Evolutionary conservation across 2,888 invertebrate genomes (phyloP), one percentile per base, ranked within the genome.

Genomic region (Drosophila picticornis): DNA sequence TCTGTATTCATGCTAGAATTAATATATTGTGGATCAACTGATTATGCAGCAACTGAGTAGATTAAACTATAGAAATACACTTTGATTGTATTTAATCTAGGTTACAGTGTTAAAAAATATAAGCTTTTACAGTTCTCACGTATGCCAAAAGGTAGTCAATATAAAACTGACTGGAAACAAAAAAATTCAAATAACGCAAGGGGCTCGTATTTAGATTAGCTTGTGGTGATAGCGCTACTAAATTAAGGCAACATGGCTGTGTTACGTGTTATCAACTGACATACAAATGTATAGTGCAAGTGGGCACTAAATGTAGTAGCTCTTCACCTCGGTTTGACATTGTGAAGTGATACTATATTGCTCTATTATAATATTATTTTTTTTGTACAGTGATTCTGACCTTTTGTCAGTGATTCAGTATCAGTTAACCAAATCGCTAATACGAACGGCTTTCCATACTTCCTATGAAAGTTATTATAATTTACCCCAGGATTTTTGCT

Each of bases 291-390:
- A 13, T 46, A 43, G 11, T n/a, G 25, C 36, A 56, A 31, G 34
- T 50, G 48, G 61, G 40, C 46, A 22, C 13, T 63, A 57, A 10
- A 29, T 56, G 40, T 13, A 29, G 5, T 29, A 48, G 59, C 52
- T 67, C 57, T 43, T 89, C 55, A 76, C 85, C 85, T 88, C 68
- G 62, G 50, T 67, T 29, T 83, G 90, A 88, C 84, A 80, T 89
- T 43, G 29, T 10, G n/a, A 2, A 16, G 22, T 46, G 61, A 52
- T 64, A 34, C 40, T 64, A n/a, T 22, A n/a, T 9, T 32, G 40
- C 25, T 25, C 13, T n/a, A 9, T 34, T n/a, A 9, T 19, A 40
- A 1, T 11, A 46, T 34, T 16, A 34, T 16, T 34, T 34, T 40
- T 27, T 52, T 52, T 43, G 19, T 31, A 13, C 27, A 9, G 25